Evolutionary conservation across 1,140 invertebrate species (phyloP).

Genomic region (Samia ricini): DNA sequence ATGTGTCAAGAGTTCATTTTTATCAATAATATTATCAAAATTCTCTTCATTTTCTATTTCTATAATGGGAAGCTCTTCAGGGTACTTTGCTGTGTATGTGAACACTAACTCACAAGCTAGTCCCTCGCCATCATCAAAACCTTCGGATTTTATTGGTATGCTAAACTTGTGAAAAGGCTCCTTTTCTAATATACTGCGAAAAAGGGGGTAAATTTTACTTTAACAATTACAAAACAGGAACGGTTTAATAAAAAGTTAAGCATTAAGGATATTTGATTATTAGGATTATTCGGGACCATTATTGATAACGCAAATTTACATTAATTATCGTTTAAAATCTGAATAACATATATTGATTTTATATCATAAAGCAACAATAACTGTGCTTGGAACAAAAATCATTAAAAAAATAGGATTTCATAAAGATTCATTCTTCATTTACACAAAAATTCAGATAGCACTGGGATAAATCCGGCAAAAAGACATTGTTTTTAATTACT

Average conservation of each 20-base stretch:
- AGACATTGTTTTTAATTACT: slow-evolving; percentile 73
- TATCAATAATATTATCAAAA: slow-evolving; percentile 84
- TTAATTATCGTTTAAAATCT: too few relatives aligned
- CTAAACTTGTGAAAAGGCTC: slow-evolving; percentile 86
- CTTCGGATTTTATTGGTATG: slow-evolving; percentile 88
- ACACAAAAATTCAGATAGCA: too few relatives aligned
- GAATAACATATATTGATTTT: too few relatives aligned
- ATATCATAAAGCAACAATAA: too few relatives aligned
- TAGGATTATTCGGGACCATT: too few relatives aligned
- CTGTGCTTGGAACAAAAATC: too few relatives aligned
- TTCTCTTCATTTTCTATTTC: slow-evolving; percentile 89
- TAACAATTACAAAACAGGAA: too few relatives aligned
- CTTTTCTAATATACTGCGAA: slow-evolving; percentile 81
- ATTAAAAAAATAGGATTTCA: too few relatives aligned
- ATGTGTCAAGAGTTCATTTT: slow-evolving; percentile 83
- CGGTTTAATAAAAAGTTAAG: too few relatives aligned
- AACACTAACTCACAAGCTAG: slow-evolving; percentile 87
- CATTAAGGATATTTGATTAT: too few relatives aligned
- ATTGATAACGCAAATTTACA: too few relatives aligned
- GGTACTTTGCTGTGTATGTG: slow-evolving; percentile 91
- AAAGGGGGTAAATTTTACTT: slow-evolving; percentile 20
- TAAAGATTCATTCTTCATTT: too few relatives aligned
- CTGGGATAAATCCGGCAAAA: neutral
- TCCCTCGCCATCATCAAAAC: slow-evolving; percentile 83
- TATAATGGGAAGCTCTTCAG: slow-evolving; percentile 90